Evolutionary conservation across 1,140 invertebrate genomes (phyloP).

Genomic region (Probaryconus sp.): DNA sequence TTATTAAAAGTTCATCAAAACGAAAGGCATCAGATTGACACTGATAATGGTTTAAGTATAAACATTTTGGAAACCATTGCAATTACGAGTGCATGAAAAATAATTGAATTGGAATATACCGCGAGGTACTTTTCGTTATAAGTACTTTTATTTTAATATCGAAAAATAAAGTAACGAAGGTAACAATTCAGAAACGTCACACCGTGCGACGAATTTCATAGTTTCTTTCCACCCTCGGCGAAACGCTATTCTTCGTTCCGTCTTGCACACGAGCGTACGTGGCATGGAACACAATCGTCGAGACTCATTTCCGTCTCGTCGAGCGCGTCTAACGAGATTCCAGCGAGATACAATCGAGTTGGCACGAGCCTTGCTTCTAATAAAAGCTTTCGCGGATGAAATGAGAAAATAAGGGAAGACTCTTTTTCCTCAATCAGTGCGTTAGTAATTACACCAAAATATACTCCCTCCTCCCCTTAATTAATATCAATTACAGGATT

Average conservation of each 20-base stretch:
- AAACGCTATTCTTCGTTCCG: constrained; percentile 49
- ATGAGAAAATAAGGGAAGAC: constrained; percentile 49
- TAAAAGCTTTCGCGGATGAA: constrained; percentile 58
- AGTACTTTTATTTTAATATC: not conserved
- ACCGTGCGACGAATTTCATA: constrained; percentile 44
- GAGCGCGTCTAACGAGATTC: constrained; percentile 62
- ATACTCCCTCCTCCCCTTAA: constrained; percentile 21
- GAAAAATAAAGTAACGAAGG: constrained; percentile 28
- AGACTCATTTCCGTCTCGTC: constrained; percentile 62
- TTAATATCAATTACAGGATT: not conserved
- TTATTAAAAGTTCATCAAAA: too few relatives aligned
- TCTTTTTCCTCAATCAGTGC: constrained; percentile 53
- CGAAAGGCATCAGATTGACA: too few relatives aligned
- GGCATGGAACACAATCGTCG: constrained; percentile 60
- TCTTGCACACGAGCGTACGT: constrained; percentile 58
- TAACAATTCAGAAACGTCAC: constrained; percentile 33
- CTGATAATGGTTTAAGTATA: too few relatives aligned
- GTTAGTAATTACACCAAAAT: constrained; percentile 38
- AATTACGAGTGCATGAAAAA: too few relatives aligned
- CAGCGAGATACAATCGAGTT: constrained; percentile 61
- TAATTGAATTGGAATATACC: too few relatives aligned
- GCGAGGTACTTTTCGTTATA: not conserved
- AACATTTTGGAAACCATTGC: too few relatives aligned
- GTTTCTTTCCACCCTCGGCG: constrained; percentile 32
- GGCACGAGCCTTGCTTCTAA: constrained; percentile 61